Percentiles rank a stretch among this genome's conserved stretches.
phyloP scores from a whole-genome alignment of 2,888 invertebrate species.

The Auanema freiburgensis region DNA sequence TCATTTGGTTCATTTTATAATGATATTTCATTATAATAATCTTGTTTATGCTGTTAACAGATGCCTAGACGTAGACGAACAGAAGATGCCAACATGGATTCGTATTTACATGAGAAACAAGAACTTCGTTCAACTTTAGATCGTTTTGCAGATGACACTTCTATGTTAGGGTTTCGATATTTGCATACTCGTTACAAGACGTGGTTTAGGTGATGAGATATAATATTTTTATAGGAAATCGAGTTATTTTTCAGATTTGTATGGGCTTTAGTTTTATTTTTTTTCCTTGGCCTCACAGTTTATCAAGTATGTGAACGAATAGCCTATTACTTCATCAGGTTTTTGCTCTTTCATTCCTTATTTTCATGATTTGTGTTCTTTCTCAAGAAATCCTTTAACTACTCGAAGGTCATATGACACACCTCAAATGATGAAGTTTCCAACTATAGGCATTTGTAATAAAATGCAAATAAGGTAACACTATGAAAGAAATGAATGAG shows the following conservation, averaged over 20 bases:
- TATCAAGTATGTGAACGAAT: slow-evolving; percentile 57
- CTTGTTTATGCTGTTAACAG: too few species aligned
- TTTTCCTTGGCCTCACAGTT: slow-evolving; percentile 53
- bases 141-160: slow-evolving; percentile 55
- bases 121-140: slow-evolving; percentile 24
- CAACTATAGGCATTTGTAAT: slow-evolving; percentile 55
- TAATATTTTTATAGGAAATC: neutral
- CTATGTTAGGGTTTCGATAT: slow-evolving; percentile 56
- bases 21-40: too few species aligned
- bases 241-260: slow-evolving; percentile 33
- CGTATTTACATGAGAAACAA: neutral
- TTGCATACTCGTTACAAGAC: slow-evolving; percentile 53
- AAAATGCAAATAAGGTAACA: slow-evolving; percentile 57
- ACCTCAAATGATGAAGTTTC: slow-evolving; percentile 48
- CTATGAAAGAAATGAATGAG: neutral
- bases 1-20: too few species aligned
- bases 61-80: too few species aligned
- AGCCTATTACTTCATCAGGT: slow-evolving; percentile 50
- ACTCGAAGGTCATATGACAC: slow-evolving; percentile 52
- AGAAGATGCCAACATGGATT: too few species aligned
- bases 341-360: neutral
- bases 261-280: slow-evolving; percentile 52
- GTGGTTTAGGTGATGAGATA: slow-evolving; percentile 46
- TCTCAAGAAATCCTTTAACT: slow-evolving; percentile 45
- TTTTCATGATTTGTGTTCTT: neutral